Conservation (phyloP, 64 coral and sea anemone species). For the Montipora foliosa region DNA sequence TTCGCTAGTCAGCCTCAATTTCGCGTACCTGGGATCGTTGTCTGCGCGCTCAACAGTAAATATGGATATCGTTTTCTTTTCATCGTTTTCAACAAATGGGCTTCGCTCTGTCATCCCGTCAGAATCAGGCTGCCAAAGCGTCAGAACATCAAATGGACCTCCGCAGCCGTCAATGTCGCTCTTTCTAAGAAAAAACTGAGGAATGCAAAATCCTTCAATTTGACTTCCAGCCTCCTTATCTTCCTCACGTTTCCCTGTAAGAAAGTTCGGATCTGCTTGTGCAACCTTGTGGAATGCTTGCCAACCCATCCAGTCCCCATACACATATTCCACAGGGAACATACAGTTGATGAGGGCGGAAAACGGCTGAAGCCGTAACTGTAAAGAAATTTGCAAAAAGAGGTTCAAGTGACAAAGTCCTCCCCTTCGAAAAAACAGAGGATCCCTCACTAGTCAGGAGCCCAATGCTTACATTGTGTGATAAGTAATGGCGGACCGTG, state of each 20-base stretch:
- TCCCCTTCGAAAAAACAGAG: too few relatives aligned
- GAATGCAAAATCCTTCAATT: constrained; percentile 82
- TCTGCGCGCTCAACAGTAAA: constrained; percentile 63
- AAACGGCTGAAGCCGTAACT: constrained; percentile 39
- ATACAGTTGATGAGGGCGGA: constrained; percentile 59
- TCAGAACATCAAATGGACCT: background rate
- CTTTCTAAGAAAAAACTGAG: constrained; percentile 39
- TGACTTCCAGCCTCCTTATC: constrained; percentile 70
- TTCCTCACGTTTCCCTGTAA: background rate
- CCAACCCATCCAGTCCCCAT: constrained; percentile 67
- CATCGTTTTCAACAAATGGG: constrained; percentile 35
- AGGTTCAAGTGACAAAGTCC: too few relatives aligned
- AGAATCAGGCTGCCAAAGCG: constrained; percentile 70
- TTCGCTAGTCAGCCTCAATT: constrained; percentile 66
- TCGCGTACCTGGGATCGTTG: constrained; percentile 78
- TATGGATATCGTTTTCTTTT: constrained; percentile 43
- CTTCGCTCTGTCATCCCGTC: constrained; percentile 41
- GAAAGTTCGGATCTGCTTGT: constrained; percentile 6
- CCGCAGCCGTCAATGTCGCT: background rate
- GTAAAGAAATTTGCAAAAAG: too few relatives aligned
- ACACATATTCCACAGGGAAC: constrained; percentile 71
- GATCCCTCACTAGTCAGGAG: too few relatives aligned
- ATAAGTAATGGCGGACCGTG: too few relatives aligned
- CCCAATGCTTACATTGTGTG: too few relatives aligned
- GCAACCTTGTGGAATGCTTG: background rate